Conservation (phyloP, 2,888 invertebrate species). For the Liodrosophila aerea region DNA sequence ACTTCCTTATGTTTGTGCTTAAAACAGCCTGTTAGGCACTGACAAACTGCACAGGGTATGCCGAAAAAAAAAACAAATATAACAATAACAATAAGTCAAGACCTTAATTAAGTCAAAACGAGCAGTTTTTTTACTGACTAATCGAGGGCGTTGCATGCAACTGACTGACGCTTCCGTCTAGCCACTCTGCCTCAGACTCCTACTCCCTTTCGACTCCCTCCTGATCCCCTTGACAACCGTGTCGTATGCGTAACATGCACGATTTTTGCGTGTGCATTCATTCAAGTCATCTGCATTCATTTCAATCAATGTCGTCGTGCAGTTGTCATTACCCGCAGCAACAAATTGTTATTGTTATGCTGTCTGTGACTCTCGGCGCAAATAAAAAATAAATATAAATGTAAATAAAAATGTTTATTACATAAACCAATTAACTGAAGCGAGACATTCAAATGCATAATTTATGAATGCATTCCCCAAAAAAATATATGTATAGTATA, state of each 20-base stretch:
- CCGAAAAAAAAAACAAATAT: conserved; percentile 1
- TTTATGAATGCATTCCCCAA: conserved; percentile 65
- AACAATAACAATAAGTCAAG: conserved; percentile 40
- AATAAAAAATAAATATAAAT: conserved; percentile 1
- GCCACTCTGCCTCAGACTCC: neutral
- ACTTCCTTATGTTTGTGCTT: no score
- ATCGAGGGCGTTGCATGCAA: conserved; percentile 59
- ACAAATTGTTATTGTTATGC: conserved; percentile 47
- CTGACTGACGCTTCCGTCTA: conserved; percentile 27
- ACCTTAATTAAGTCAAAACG: conserved; percentile 52
- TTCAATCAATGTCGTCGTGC: conserved; percentile 58
- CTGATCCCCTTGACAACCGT: conserved; percentile 1
- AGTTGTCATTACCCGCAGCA: conserved; percentile 47
- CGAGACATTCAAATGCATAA: conserved; percentile 64
- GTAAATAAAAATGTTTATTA: conserved; percentile 54
- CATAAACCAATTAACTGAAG: conserved; percentile 65
- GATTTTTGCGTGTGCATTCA: conserved; percentile 52
- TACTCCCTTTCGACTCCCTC: neutral
- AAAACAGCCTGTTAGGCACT: no score
- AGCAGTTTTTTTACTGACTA: conserved; percentile 35
- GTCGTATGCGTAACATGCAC: conserved; percentile 57
- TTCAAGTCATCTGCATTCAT: conserved; percentile 36
- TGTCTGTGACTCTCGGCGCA: conserved; percentile 10
- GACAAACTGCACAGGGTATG: neutral
- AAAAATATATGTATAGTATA: conserved; percentile 14